Conservation (phyloP, 53 echinoderm and acorn worm genomes). For the Astropecten irregularis region DNA sequence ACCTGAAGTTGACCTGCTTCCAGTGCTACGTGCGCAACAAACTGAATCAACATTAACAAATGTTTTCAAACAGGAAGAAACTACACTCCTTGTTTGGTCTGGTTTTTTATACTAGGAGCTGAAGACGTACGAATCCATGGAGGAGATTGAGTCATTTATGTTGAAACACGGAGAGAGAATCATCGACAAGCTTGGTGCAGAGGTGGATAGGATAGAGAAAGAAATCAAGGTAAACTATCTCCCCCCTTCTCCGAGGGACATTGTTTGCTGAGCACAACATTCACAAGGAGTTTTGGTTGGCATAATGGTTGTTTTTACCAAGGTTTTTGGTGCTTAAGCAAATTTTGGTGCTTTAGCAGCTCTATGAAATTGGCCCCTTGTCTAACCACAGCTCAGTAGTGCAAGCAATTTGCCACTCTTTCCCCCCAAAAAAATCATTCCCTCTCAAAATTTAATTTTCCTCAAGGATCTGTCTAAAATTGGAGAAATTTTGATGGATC, state of each 20-base stretch:
- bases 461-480: neutral
- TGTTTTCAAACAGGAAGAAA: too few species aligned
- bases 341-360: too few species aligned
- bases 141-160: slow-evolving; percentile 91
- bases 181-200: slow-evolving; percentile 83
- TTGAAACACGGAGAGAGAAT: slow-evolving; percentile 89
- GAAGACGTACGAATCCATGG: slow-evolving; percentile 67
- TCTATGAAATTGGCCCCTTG: neutral
- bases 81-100: too few species aligned
- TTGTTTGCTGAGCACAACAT: neutral
- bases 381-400: neutral
- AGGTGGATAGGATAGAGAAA: slow-evolving; percentile 95
- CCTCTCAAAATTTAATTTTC: neutral
- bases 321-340: too few species aligned
- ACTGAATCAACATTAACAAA: too few species aligned
- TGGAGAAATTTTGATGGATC: neutral
- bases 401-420: neutral
- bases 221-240: slow-evolving; percentile 76
- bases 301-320: too few species aligned
- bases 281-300: too few species aligned
- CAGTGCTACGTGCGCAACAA: too few species aligned
- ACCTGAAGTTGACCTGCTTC: too few species aligned
- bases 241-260: too few species aligned
- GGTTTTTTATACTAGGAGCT: slow-evolving; percentile 65
- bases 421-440: neutral